A percentile compares a stretch with the other conserved stretches of the same genome.
phyloP scores from a whole-genome alignment of 1,140 invertebrate genomes.

The Drosophila tropicalis region DNA sequence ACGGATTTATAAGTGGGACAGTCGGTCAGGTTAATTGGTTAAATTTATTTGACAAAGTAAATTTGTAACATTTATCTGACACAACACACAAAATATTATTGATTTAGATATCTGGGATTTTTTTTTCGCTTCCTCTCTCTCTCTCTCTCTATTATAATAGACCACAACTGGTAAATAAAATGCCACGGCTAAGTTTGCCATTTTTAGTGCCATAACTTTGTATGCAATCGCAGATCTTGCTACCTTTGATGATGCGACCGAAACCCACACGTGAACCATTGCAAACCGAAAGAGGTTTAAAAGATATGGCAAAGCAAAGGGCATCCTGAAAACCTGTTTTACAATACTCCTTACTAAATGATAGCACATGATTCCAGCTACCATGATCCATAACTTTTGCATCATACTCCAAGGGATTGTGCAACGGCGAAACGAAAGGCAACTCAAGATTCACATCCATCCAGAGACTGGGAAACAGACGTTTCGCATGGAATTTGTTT shows the following conservation, averaged over 20 bases:
- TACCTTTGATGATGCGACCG: conserved; percentile 56
- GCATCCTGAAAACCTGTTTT: conserved; percentile 50
- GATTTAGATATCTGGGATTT: background rate
- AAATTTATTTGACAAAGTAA: conserved; percentile 13
- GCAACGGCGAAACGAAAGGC: conserved; percentile 19
- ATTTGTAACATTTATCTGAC: background rate
- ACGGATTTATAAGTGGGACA: conserved; percentile 30
- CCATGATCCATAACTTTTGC: conserved; percentile 67
- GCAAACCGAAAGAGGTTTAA: conserved; percentile 63
- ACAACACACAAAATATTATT: background rate
- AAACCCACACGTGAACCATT: conserved; percentile 73
- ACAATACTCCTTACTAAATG: conserved; percentile 58
- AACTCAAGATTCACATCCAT: conserved; percentile 61
- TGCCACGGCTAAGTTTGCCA: conserved; percentile 60
- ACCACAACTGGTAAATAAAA: conserved; percentile 60
- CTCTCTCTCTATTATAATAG: conserved; percentile 13
- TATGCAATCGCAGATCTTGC: conserved; percentile 64
- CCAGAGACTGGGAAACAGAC: conserved; percentile 70
- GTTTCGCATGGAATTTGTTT: conserved; percentile 46
- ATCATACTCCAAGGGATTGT: conserved; percentile 63
- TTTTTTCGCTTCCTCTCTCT: too few relatives aligned
- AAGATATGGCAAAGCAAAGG: conserved; percentile 66
- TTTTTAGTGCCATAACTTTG: conserved; percentile 75
- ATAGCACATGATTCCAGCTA: conserved; percentile 47
- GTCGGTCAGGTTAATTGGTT: background rate